Percentiles rank a stretch among this genome's conserved stretches.
Conservation (phyloP, 2,888 invertebrate genomes). For the Agonopterix subpropinquella region DNA sequence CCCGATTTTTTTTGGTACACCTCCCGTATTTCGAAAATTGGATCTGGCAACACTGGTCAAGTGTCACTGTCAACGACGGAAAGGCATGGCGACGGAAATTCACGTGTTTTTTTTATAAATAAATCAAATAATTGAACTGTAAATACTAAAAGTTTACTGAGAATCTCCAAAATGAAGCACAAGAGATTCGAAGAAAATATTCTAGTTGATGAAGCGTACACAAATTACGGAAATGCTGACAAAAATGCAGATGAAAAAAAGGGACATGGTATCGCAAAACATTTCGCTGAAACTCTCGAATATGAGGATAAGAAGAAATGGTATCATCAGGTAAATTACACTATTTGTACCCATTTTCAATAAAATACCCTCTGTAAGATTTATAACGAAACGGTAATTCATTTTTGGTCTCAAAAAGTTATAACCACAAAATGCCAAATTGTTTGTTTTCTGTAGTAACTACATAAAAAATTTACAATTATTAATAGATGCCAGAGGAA, state of each 20-base stretch:
- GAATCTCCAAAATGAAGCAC: constrained; percentile 54
- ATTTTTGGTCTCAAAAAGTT: neutral
- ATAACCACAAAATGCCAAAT: neutral
- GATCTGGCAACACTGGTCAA: too few relatives aligned
- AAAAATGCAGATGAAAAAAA: constrained; percentile 66
- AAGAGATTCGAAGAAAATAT: constrained; percentile 71
- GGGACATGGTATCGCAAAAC: constrained; percentile 59
- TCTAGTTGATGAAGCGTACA: constrained; percentile 64
- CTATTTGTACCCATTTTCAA: neutral
- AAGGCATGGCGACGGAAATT: constrained; percentile 4
- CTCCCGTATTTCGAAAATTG: too few relatives aligned
- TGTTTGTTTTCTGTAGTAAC: neutral
- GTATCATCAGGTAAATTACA: constrained; percentile 74
- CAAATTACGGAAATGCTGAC: constrained; percentile 56
- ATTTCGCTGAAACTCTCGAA: constrained; percentile 66
- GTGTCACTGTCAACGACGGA: too few relatives aligned
- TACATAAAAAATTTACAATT: neutral
- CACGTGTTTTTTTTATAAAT: neutral
- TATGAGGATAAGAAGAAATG: constrained; percentile 77
- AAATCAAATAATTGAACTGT: too few relatives aligned
- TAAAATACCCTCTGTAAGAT: neutral
- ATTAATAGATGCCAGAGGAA: constrained; percentile 64
- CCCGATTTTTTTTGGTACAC: too few relatives aligned
- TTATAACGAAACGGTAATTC: neutral
- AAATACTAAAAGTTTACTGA: neutral